Percentiles rank a stretch among this genome's conserved stretches.
These are phyloP conservation scores for Aselliscus stoliczkanus DNA, from an alignment of 2,797 vertebrate genomes.

Conservation along the genomic window DNA sequence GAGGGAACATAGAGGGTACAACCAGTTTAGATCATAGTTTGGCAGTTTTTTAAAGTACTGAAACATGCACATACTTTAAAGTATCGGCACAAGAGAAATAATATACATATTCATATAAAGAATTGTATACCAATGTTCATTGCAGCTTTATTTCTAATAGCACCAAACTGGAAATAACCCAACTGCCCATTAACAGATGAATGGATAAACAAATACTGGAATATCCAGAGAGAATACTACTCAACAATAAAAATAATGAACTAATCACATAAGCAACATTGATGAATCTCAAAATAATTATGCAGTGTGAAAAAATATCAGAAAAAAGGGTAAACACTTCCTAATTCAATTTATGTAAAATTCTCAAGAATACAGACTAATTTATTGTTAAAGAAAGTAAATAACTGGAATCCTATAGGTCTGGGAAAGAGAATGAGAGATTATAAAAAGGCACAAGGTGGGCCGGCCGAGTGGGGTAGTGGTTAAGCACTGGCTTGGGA, in stretches of 20 bases:
- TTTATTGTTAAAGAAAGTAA: not conserved
- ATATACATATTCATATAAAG: not conserved
- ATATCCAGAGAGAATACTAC: not conserved
- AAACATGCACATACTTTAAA: not conserved
- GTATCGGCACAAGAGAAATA: not conserved
- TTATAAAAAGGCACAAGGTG: not conserved
- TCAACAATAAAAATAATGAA: not conserved
- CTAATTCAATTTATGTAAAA: not conserved
- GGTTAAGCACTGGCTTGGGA: no score
- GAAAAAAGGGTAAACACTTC: not conserved
- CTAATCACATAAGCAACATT: not conserved
- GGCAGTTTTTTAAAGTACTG: not conserved
- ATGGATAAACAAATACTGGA: not conserved
- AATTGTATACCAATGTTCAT: not conserved
- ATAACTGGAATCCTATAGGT: not conserved
- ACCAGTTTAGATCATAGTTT: not conserved
- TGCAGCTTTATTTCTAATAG: not conserved
- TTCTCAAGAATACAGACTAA: not conserved
- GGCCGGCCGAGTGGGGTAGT: no score
- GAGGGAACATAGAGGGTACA: not conserved
- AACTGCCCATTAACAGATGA: not conserved
- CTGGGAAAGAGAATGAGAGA: not conserved
- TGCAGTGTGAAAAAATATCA: not conserved
- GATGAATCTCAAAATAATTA: not conserved
- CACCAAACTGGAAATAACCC: not conserved